A percentile compares a stretch with the other conserved stretches of the same genome.
These are phyloP conservation scores for Thereva nobilitata DNA, from an alignment of 2,888 invertebrate species.

Conservation along the genomic window DNA sequence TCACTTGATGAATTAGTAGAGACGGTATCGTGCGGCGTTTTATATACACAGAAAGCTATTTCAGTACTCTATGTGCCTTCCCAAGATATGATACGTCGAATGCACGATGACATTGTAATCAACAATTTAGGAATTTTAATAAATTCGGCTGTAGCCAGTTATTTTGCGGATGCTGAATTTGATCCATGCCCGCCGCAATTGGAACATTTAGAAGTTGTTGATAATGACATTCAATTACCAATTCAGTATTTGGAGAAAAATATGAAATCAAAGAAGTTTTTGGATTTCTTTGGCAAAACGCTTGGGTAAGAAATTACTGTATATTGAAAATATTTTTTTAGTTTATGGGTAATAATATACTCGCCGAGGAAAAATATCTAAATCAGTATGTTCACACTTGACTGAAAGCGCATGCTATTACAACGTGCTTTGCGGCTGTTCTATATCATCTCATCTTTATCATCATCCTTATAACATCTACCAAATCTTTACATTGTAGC, in stretches of 20 bases:
- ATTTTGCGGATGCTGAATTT: slow-evolving; percentile 52
- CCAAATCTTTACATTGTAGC: too few species aligned
- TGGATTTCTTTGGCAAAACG: slow-evolving; percentile 52
- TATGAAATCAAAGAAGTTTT: slow-evolving; percentile 53
- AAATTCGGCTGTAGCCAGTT: slow-evolving; percentile 54
- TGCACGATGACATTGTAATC: slow-evolving; percentile 52
- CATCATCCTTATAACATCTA: too few species aligned
- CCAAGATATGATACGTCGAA: background rate
- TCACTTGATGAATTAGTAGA: slow-evolving; percentile 53
- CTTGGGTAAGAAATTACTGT: slow-evolving; percentile 36
- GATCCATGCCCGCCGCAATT: slow-evolving; percentile 47
- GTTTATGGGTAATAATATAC: too few species aligned
- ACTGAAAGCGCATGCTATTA: too few species aligned
- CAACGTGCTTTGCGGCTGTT: too few species aligned
- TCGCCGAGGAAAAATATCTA: background rate
- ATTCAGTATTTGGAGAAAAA: slow-evolving; percentile 51
- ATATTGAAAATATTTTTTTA: background rate
- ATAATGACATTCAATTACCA: slow-evolving; percentile 53
- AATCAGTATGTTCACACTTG: too few species aligned
- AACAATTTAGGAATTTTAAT: slow-evolving; percentile 57
- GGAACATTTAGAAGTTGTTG: slow-evolving; percentile 50
- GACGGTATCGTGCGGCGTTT: slow-evolving; percentile 53
- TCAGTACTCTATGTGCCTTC: slow-evolving; percentile 47
- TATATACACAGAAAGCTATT: slow-evolving; percentile 54
- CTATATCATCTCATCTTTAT: too few species aligned